Base-by-base conservation (phyloP, 2,113 vertebrate genomes). In the Isurus oxyrinchus region DNA sequence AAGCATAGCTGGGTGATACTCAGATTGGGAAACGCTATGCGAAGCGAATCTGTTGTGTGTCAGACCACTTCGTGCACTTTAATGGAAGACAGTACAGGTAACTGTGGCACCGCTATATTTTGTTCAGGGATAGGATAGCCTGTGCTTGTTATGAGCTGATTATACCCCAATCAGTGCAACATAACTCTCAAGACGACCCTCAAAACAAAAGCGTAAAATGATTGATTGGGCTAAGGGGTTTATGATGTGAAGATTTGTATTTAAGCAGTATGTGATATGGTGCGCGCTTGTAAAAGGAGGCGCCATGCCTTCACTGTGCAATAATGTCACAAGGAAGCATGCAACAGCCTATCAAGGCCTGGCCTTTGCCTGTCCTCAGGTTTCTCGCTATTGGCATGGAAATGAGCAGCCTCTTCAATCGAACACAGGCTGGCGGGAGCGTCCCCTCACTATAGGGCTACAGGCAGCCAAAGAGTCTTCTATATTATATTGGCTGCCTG, bases 351-450 rank as follows among this genome's bases (percentile, higher is more conserved):
- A 95, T 95, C 94, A 95, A 95, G 44, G 67, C 44, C 67, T 95
- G 94, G 66, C 94, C 66, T 95, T 69, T 49, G 94, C 49, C 96
- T 27, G 94, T 27, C 59, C 79, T 40, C 25, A 81, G 88, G 96
- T 6, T 57, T 0, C 96, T 66, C 66, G 57, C 90, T 67, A 0
- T 3, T 97, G 97, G 96, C 97, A 97, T 97, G 97, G 98, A 97
- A 97, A 97, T 97, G 97, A 97, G 97, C 96, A 96, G 96, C 96
- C 97, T 96, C 96, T 5, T 97, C 97, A 96, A 97, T 96, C 97
- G 87, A 96, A 97, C 81, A 91, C 97, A 95, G 94, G 63, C 94
- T 72, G 94, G 25, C 69, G 94, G 94, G 44, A 53, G 94, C 94
- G 55, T 72, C 67, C 44, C 66, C 49, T 95, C 44, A 95, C 94